These are phyloP conservation scores for Leiothrix lutea DNA, from an alignment of 2,113 vertebrate genomes.

Conservation along the genomic window DNA sequence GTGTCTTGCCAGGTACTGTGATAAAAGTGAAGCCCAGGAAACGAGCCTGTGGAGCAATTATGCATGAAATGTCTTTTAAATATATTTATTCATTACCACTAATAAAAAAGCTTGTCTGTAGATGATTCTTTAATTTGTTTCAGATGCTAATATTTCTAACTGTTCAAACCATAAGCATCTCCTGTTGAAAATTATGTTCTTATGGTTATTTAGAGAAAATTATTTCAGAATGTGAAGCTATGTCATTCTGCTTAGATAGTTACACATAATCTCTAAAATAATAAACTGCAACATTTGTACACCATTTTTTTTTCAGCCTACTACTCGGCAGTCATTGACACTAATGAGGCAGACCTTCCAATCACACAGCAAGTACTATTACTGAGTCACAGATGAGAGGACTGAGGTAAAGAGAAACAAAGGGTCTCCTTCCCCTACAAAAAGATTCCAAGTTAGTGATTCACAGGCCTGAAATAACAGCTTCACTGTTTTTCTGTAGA, in stretches of 20 bases:
- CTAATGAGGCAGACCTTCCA: slow-evolving; percentile 33
- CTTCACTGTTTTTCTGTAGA: neutral
- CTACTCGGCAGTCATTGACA: neutral
- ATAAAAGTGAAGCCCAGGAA: slow-evolving; percentile 45
- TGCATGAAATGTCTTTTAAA: slow-evolving; percentile 59
- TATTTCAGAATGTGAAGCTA: slow-evolving; percentile 45
- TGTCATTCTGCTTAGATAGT: slow-evolving; percentile 1
- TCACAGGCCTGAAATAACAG: neutral
- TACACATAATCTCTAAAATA: slow-evolving; percentile 13
- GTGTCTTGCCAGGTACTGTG: neutral
- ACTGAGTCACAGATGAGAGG: neutral
- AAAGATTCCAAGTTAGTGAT: neutral
- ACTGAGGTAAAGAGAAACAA: neutral
- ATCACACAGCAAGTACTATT: neutral
- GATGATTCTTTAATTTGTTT: slow-evolving; percentile 63
- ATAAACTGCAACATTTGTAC: neutral
- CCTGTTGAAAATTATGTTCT: slow-evolving; percentile 56
- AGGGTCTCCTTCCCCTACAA: neutral
- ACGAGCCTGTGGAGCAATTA: slow-evolving; percentile 33
- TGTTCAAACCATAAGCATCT: slow-evolving; percentile 44
- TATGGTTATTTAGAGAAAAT: slow-evolving; percentile 52
- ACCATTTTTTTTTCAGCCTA: neutral
- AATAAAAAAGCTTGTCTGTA: slow-evolving; percentile 54
- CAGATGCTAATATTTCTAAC: slow-evolving; percentile 55
- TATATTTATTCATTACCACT: slow-evolving; percentile 55